These are phyloP conservation scores for Drosophila bocqueti DNA, from an alignment of 1,140 invertebrate genomes.

Conservation along the genomic window DNA sequence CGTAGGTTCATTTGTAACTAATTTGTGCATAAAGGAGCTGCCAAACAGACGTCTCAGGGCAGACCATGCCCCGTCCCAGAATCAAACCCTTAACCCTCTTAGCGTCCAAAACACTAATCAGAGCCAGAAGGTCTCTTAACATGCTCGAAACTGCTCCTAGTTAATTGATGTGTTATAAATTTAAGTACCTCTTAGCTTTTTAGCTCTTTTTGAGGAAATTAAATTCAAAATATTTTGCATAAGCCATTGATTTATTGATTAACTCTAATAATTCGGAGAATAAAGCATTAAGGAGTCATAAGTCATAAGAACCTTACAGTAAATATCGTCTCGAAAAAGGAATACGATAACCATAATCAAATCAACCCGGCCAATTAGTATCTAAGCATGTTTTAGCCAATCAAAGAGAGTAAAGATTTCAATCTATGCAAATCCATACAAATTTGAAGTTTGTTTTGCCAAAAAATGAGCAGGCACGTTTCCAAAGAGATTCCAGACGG, in stretches of 20 bases:
- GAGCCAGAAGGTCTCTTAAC: not conserved
- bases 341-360: slow-evolving; percentile 1
- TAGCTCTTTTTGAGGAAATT: not conserved
- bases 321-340: not conserved
- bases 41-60: slow-evolving; percentile 2
- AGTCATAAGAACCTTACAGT: not conserved
- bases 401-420: slow-evolving; percentile 7
- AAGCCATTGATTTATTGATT: slow-evolving; percentile 9
- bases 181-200: not conserved
- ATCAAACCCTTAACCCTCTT: slow-evolving; percentile 15
- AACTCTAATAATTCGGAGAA: not conserved
- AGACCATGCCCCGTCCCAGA: slow-evolving; percentile 3
- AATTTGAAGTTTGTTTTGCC: slow-evolving; percentile 1
- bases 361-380: slow-evolving; percentile 14
- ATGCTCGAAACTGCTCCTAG: not conserved
- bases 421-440: slow-evolving; percentile 26
- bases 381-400: slow-evolving; percentile 15
- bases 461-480: not conserved
- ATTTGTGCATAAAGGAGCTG: slow-evolving; percentile 75
- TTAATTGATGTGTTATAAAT: slow-evolving; percentile 9
- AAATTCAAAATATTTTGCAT: not conserved
- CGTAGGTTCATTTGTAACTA: slow-evolving; percentile 80
- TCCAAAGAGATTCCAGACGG: not conserved
- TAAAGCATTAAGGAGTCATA: not conserved
- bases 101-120: not conserved